phyloP scores from a whole-genome alignment of 2,888 invertebrate genomes.

The Morpho deidamia region DNA sequence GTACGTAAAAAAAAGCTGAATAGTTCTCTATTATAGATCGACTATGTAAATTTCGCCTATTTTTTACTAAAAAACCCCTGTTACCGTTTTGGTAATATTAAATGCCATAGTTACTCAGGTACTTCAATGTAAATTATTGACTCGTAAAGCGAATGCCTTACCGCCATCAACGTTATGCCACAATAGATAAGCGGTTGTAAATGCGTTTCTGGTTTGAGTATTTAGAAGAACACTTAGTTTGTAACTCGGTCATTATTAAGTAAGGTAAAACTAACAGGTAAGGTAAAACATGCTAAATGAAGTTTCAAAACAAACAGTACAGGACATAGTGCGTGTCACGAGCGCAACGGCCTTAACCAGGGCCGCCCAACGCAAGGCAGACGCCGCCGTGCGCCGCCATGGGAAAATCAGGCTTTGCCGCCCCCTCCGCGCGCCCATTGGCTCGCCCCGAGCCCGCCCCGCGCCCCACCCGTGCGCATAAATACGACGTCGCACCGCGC shows the following conservation, averaged over 20 bases:
- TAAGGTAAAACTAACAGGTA: conserved; percentile 11
- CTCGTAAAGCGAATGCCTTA: background rate
- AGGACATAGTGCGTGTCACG: conserved; percentile 72
- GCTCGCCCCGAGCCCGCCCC: conserved; percentile 64
- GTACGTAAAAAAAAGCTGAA: no score
- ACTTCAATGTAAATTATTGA: background rate
- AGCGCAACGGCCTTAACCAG: conserved; percentile 75
- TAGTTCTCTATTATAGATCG: no score
- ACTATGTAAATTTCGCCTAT: no score
- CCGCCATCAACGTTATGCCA: background rate
- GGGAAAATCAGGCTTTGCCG: conserved; percentile 76
- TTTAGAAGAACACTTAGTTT: background rate
- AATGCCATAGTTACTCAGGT: no score
- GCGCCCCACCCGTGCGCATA: conserved; percentile 70
- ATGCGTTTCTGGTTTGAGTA: background rate
- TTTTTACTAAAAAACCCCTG: no score
- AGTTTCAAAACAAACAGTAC: conserved; percentile 36
- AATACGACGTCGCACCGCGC: conserved; percentile 58
- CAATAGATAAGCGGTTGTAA: no score
- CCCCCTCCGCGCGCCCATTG: conserved; percentile 73
- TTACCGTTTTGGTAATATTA: no score
- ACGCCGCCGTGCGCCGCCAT: conserved; percentile 63
- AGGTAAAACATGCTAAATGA: conserved; percentile 22
- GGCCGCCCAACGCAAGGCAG: conserved; percentile 47
- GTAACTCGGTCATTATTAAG: background rate